A percentile compares a stretch with the other conserved stretches of the same genome.
Evolutionary conservation across 37 sponge, comb jelly and placozoan species (phyloP).

Genomic region (Amphimedon queenslandica): DNA sequence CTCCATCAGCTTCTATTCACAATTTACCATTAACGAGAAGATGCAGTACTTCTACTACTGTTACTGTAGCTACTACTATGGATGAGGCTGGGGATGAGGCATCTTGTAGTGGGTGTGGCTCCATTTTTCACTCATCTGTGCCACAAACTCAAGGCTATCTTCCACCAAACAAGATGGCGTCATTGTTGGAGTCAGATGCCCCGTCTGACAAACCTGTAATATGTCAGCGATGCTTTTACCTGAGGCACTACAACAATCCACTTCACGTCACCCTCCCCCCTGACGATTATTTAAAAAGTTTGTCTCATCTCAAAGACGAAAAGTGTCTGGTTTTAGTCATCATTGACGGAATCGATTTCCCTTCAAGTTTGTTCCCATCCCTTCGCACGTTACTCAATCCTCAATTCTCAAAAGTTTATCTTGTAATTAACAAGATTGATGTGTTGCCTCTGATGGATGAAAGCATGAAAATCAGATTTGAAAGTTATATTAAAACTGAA

Average conservation of each 20-base stretch:
- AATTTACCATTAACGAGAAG: too few relatives aligned
- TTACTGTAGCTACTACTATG: too few relatives aligned
- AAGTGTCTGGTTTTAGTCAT: conserved; percentile 61
- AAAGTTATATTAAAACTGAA: conserved; percentile 7
- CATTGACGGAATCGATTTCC: conserved; percentile 81
- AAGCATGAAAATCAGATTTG: conserved; percentile 17
- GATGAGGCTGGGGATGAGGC: too few relatives aligned
- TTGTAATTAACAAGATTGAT: conserved; percentile 84
- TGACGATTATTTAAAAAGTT: conserved; percentile 58
- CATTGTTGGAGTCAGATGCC: not conserved
- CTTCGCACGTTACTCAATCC: conserved; percentile 32
- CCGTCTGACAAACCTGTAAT: conserved; percentile 8
- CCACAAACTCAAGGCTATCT: conserved; percentile 38
- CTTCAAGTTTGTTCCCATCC: conserved; percentile 67
- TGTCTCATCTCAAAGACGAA: conserved; percentile 44
- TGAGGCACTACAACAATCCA: conserved; percentile 76
- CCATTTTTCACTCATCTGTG: conserved; percentile 38
- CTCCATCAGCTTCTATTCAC: too few relatives aligned
- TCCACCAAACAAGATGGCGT: conserved; percentile 11
- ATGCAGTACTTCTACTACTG: too few relatives aligned
- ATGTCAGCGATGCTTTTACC: conserved; percentile 75
- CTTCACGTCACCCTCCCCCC: conserved; percentile 41
- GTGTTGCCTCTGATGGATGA: conserved; percentile 27
- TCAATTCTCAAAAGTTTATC: conserved; percentile 22
- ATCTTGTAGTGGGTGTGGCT: conserved; percentile 79